phyloP scores from a whole-genome alignment of 1,140 invertebrate genomes.

The Pseudomyrmex flavicornis region DNA sequence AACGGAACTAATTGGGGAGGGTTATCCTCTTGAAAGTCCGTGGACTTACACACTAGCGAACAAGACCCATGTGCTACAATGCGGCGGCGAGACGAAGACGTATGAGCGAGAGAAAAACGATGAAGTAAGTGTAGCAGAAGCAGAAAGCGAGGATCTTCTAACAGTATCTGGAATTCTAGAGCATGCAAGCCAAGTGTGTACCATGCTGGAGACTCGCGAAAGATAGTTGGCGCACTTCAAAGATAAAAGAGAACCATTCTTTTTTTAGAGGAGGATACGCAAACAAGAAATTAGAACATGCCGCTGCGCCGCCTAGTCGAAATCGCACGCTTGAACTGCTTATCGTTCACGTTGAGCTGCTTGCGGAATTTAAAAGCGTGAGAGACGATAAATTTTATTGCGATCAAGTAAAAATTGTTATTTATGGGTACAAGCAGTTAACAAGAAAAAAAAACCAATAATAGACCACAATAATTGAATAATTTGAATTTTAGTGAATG shows the following conservation, averaged over 20 bases:
- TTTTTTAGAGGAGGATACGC: conserved; percentile 70
- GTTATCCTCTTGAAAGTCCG: conserved; percentile 67
- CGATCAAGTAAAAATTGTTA: conserved; percentile 15
- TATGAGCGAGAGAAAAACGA: conserved; percentile 49
- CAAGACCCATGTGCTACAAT: conserved; percentile 53
- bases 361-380: conserved; percentile 10
- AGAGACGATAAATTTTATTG: neutral
- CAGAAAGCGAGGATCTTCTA: conserved; percentile 56
- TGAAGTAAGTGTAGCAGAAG: conserved; percentile 12
- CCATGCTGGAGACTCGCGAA: conserved; percentile 71
- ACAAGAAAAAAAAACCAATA: neutral
- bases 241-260: conserved; percentile 71
- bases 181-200: conserved; percentile 69
- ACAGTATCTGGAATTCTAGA: conserved; percentile 73
- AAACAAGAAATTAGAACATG: conserved; percentile 74
- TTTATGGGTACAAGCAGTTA: neutral
- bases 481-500: neutral
- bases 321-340: conserved; percentile 26
- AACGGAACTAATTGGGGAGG: conserved; percentile 70
- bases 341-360: neutral
- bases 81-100: conserved; percentile 47
- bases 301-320: conserved; percentile 48
- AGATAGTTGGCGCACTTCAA: conserved; percentile 72
- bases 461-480: neutral
- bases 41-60: conserved; percentile 68